Conservation (phyloP, 1,140 invertebrate genomes). For the Drosophila pseudoananassae region DNA sequence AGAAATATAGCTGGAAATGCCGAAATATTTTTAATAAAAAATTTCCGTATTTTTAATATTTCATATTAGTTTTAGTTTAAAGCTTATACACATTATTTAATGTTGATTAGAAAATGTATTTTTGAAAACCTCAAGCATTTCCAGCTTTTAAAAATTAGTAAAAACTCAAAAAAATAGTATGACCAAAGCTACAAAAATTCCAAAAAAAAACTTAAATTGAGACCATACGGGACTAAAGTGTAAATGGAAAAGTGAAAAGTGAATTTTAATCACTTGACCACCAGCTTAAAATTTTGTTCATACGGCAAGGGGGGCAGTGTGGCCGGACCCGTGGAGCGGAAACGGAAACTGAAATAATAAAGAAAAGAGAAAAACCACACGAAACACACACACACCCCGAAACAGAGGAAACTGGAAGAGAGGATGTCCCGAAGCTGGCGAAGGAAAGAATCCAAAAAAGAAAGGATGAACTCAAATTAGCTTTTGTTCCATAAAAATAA, state of each 20-base stretch:
- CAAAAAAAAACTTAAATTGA: slow-evolving; percentile 1
- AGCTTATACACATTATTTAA: neutral
- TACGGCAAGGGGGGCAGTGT: slow-evolving; percentile 68
- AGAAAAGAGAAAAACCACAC: neutral
- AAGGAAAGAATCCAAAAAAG: slow-evolving; percentile 8
- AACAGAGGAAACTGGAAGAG: neutral
- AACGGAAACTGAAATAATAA: neutral
- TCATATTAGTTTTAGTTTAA: neutral
- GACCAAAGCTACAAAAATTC: neutral
- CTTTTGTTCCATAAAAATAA: neutral
- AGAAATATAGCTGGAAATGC: slow-evolving; percentile 24
- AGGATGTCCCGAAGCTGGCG: neutral
- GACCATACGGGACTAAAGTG: slow-evolving; percentile 12
- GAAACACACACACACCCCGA: no score
- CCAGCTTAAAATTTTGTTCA: slow-evolving; percentile 83
- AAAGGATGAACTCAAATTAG: slow-evolving; percentile 1
- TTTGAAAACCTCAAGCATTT: slow-evolving; percentile 2
- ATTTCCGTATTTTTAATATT: neutral
- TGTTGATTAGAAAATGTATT: neutral
- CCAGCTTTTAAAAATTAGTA: slow-evolving; percentile 6
- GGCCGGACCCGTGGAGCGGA: slow-evolving; percentile 63
- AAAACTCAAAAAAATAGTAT: neutral
- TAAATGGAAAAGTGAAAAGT: slow-evolving; percentile 16
- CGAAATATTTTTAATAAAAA: neutral
- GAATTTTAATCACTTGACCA: slow-evolving; percentile 82